Evolutionary conservation across 2,797 vertebrate species (phyloP).

Genomic region (Chiloscyllium punctatum): DNA sequence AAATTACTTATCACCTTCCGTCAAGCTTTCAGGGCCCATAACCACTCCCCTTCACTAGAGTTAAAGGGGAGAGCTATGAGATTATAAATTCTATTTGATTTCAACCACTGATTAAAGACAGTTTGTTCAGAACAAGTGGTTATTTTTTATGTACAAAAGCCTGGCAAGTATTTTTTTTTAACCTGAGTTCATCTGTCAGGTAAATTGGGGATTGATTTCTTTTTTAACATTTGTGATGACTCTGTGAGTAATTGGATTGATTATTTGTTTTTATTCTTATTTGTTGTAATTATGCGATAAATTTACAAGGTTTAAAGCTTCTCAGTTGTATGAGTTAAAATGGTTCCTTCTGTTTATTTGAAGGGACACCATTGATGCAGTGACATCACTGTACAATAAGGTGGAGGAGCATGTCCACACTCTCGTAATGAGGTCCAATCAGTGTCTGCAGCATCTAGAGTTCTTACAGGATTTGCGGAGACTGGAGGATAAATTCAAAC

Average conservation of each 20-base stretch:
- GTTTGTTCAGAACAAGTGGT: too few species aligned
- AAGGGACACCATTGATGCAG: constrained; percentile 69
- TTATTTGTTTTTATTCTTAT: not conserved
- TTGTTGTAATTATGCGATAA: not conserved
- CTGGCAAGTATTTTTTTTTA: too few species aligned
- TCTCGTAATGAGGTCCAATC: constrained; percentile 81
- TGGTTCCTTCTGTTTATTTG: not conserved
- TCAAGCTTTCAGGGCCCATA: not conserved
- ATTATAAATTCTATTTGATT: too few species aligned
- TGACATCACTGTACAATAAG: constrained; percentile 70
- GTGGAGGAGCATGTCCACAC: constrained; percentile 84
- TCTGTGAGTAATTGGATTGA: too few species aligned
- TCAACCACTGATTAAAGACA: too few species aligned
- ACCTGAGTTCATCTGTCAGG: too few species aligned
- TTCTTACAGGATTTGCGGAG: constrained; percentile 63
- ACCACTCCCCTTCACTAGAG: too few species aligned
- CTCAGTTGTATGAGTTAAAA: not conserved
- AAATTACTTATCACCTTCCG: not conserved
- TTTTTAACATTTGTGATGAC: too few species aligned
- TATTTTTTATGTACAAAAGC: too few species aligned
- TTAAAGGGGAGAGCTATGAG: too few species aligned
- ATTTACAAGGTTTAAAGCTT: not conserved
- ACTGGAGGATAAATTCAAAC: constrained; percentile 62
- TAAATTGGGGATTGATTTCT: too few species aligned
- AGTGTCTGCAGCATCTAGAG: constrained; percentile 73